These are phyloP conservation scores for Phyllostomus hastatus DNA, from an alignment of 2,113 vertebrate genomes.

Conservation along the genomic window DNA sequence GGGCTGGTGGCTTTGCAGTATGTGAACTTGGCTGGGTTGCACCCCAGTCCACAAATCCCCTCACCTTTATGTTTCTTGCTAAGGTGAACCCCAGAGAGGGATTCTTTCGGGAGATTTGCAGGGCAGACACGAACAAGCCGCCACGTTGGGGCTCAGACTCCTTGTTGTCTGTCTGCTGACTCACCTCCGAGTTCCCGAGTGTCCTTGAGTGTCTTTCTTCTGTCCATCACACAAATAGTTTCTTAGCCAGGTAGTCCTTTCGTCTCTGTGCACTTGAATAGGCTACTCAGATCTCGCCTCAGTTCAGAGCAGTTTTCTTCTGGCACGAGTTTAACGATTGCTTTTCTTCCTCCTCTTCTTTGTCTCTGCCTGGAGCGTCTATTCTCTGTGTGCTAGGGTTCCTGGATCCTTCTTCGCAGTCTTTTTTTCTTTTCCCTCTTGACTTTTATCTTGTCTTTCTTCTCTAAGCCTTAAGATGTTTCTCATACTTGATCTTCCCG, in stretches of 20 bases:
- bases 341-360: not conserved
- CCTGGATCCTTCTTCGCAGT: not conserved
- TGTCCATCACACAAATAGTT: not conserved
- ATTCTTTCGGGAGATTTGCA: not conserved
- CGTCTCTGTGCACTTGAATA: not conserved
- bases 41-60: not conserved
- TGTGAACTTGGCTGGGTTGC: not conserved
- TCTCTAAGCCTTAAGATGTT: slow-evolving; percentile 45
- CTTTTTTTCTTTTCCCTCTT: slow-evolving; percentile 39
- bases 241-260: not conserved
- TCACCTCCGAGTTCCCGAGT: not conserved
- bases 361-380: slow-evolving; percentile 25
- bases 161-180: not conserved
- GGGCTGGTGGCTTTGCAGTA: not conserved
- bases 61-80: not conserved
- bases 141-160: not conserved
- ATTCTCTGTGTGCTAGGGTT: not conserved
- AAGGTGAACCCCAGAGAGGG: not conserved
- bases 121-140: not conserved
- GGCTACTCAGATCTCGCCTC: not conserved
- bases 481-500: slow-evolving; percentile 44
- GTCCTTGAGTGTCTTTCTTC: not conserved
- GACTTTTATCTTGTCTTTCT: slow-evolving; percentile 51
- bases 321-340: not conserved
- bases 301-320: not conserved